Conservation (phyloP, 2,113 vertebrate genomes). For the Sclerurus mexicanus region DNA sequence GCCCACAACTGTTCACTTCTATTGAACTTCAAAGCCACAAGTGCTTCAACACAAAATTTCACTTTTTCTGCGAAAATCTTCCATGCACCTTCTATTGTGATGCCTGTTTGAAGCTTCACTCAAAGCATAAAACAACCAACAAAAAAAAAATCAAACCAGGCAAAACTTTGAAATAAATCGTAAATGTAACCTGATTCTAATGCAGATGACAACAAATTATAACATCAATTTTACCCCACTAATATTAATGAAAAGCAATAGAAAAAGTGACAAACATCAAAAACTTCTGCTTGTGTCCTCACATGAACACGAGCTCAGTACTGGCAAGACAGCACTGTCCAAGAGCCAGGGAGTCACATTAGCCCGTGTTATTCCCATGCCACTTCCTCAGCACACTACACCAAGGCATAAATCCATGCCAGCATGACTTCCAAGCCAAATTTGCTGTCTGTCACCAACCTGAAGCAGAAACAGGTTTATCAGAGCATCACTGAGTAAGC, state of each 20-base stretch:
- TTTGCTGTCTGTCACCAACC: background rate
- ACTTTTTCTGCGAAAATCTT: background rate
- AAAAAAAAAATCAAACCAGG: background rate
- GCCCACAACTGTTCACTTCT: too few relatives aligned
- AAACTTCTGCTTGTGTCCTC: background rate
- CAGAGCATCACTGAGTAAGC: fast-evolving
- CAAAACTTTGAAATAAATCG: background rate
- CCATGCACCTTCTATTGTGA: background rate
- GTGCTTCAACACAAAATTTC: background rate
- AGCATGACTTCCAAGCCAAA: too few relatives aligned
- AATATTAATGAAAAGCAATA: background rate
- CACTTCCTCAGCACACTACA: background rate
- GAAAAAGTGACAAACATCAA: background rate
- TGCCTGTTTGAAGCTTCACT: background rate
- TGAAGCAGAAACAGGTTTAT: background rate
- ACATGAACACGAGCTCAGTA: fast-evolving
- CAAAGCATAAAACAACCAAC: background rate
- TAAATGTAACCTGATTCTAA: background rate
- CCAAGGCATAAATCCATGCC: background rate
- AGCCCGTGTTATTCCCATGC: fast-evolving
- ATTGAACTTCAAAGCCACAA: background rate
- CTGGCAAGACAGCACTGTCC: background rate
- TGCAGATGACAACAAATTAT: background rate
- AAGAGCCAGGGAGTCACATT: background rate
- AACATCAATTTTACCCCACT: background rate